phyloP scores from a whole-genome alignment of 1,140 invertebrate species.

The Gonioctena quinquepunctata region DNA sequence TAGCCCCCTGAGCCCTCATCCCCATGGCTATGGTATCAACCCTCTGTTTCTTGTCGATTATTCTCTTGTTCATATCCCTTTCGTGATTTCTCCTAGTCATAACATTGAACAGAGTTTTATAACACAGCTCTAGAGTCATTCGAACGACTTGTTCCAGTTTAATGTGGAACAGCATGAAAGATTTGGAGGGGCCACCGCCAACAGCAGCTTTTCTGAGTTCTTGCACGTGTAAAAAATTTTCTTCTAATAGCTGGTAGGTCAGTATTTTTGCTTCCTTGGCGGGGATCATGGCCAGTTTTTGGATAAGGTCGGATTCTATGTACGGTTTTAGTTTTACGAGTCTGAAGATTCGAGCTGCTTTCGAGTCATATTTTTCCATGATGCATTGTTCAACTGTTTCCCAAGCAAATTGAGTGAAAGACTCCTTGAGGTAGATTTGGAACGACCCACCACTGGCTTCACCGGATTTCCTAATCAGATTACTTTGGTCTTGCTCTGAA shows the following conservation, averaged over 20 bases:
- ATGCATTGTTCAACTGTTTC: conserved; percentile 76
- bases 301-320: conserved; percentile 87
- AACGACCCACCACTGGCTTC: conserved; percentile 81
- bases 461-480: conserved; percentile 72
- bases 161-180: conserved; percentile 77
- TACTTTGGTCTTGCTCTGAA: conserved; percentile 72
- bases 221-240: conserved; percentile 78
- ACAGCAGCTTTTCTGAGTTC: conserved; percentile 67
- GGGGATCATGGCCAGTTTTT: conserved; percentile 85
- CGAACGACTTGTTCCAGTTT: conserved; percentile 72
- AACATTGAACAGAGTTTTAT: conserved; percentile 76
- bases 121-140: conserved; percentile 74
- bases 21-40: conserved; percentile 78
- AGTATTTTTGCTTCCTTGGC: conserved; percentile 85
- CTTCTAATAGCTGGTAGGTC: conserved; percentile 78
- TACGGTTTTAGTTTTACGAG: conserved; percentile 77
- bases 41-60: conserved; percentile 84
- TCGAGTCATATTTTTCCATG: conserved; percentile 81
- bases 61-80: conserved; percentile 67
- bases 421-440: conserved; percentile 67
- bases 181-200: conserved; percentile 64
- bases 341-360: conserved; percentile 84
- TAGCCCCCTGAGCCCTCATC: conserved; percentile 73
- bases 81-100: conserved; percentile 67
- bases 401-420: conserved; percentile 69